Evolutionary conservation across 2,797 vertebrate species (phyloP).

Genomic region (Crenuchus spilurus): DNA sequence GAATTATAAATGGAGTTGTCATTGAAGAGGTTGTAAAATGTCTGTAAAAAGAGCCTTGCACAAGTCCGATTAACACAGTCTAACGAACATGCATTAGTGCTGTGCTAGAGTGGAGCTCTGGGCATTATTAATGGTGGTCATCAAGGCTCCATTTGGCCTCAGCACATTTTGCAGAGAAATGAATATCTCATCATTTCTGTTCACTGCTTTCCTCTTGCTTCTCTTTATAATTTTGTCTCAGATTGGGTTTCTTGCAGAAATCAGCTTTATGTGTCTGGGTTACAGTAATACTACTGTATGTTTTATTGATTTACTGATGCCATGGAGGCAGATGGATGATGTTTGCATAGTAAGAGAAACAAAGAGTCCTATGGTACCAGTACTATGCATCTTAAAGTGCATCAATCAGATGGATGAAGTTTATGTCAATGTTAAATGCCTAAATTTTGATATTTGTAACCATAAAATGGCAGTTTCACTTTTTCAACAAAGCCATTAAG

Average conservation of each 20-base stretch:
- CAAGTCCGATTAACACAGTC: not conserved
- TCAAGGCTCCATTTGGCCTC: not conserved
- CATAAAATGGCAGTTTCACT: not conserved
- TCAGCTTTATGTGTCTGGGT: not conserved
- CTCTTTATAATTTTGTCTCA: not conserved
- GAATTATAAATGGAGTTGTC: not conserved
- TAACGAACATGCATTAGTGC: constrained; percentile 1
- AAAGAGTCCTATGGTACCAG: not conserved
- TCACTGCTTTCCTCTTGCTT: constrained; percentile 2
- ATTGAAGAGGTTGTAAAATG: not conserved
- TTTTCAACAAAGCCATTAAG: not conserved
- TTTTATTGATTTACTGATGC: constrained; percentile 20
- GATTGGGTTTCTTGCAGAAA: not conserved
- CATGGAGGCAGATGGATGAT: constrained; percentile 25
- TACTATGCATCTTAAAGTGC: not conserved
- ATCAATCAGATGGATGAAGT: constrained; percentile 1
- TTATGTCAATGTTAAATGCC: not conserved
- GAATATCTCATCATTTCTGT: constrained; percentile 16
- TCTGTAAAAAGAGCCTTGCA: not conserved
- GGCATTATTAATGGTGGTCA: constrained; percentile 11
- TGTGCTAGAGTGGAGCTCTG: not conserved
- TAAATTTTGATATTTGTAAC: not conserved
- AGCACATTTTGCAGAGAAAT: not conserved
- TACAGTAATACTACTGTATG: constrained; percentile 14
- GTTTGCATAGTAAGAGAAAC: not conserved